Conservation (phyloP, 1,140 invertebrate genomes). For the Drosophila sproati region DNA sequence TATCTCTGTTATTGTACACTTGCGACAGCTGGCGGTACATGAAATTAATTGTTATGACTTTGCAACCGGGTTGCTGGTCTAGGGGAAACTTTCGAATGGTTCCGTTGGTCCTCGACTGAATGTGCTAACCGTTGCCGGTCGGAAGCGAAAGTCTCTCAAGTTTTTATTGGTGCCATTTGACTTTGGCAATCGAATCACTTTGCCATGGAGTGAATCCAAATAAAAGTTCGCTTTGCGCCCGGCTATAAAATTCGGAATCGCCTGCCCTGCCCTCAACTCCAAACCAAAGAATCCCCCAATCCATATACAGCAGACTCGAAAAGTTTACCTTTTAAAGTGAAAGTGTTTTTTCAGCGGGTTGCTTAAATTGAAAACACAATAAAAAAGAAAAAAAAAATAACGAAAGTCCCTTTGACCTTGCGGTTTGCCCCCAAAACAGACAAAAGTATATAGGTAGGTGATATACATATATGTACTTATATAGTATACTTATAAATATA, state of each 20-base stretch:
- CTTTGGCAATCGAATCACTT: constrained; percentile 56
- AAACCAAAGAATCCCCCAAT: background rate
- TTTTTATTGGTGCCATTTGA: constrained; percentile 66
- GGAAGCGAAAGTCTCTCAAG: constrained; percentile 39
- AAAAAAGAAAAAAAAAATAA: constrained; percentile 40
- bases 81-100: constrained; percentile 23
- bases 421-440: constrained; percentile 15
- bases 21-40: constrained; percentile 45
- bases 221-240: constrained; percentile 48
- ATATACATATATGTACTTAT: constrained; percentile 5
- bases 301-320: background rate
- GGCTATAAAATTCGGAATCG: constrained; percentile 41
- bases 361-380: constrained; percentile 50
- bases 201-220: constrained; percentile 27
- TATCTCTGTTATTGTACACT: constrained; percentile 9
- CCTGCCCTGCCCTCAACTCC: background rate
- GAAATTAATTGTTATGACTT: constrained; percentile 55
- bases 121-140: constrained; percentile 29
- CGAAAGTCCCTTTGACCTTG: constrained; percentile 65
- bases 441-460: too few species aligned
- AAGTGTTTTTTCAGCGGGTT: constrained; percentile 37
- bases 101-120: constrained; percentile 21
- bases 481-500: constrained; percentile 5
- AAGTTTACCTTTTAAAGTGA: constrained; percentile 59
- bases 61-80: constrained; percentile 17